A percentile compares a stretch with the other conserved stretches of the same genome.
phyloP scores from a whole-genome alignment of 2,888 invertebrate genomes.

The Epirrita christyi region DNA sequence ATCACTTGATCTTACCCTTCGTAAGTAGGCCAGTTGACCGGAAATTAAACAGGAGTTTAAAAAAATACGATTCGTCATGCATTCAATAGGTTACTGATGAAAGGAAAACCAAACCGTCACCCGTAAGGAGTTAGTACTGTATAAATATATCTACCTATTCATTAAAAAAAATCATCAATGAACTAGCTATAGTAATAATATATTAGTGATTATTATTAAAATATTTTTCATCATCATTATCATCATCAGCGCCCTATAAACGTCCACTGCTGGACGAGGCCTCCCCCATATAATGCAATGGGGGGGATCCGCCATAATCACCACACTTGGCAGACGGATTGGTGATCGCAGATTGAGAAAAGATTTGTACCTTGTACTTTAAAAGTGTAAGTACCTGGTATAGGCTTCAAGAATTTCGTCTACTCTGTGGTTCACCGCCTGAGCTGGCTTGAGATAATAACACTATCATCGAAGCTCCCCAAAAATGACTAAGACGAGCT shows the following conservation, averaged over 20 bases:
- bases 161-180: neutral
- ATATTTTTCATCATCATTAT: no score
- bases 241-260: no score
- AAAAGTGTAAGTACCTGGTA: slow-evolving; percentile 15
- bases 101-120: no score
- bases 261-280: no score
- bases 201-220: no score
- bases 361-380: slow-evolving; percentile 8
- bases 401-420: slow-evolving; percentile 1
- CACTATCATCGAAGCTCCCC: no score
- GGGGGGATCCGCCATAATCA: no score
- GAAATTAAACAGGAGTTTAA: neutral
- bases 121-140: neutral
- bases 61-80: neutral
- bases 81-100: no score
- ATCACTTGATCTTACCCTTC: neutral
- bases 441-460: neutral
- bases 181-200: neutral
- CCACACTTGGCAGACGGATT: no score
- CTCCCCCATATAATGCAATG: no score
- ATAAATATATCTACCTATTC: neutral
- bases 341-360: neutral
- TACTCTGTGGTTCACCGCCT: neutral
- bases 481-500: neutral
- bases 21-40: no score